These are phyloP conservation scores for Pseudorhiza aurosa DNA, from an alignment of 30 jellyfish, hydroid and myxozoan species.

Conservation along the genomic window DNA sequence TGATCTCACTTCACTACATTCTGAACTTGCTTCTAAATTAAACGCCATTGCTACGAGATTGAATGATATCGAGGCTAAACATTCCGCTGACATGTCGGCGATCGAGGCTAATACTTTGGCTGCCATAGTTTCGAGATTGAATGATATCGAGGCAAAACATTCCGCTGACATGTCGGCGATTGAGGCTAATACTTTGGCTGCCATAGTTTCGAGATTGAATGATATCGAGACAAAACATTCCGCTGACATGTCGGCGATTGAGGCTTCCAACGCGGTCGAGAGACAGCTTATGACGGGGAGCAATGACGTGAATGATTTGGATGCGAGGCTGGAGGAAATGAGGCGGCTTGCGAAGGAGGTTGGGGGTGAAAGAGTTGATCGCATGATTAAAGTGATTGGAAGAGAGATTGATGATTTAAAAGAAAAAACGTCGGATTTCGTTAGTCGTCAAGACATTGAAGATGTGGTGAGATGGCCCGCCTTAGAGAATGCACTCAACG, in stretches of 20 bases:
- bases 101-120: not conserved
- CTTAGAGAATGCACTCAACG: constrained; percentile 56
- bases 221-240: not conserved
- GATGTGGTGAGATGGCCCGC: constrained; percentile 61
- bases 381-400: not conserved
- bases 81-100: not conserved
- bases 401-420: not conserved
- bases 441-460: constrained; percentile 8
- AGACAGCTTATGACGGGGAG: not conserved
- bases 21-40: too few relatives aligned
- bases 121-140: not conserved
- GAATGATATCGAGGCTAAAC: not conserved
- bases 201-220: not conserved
- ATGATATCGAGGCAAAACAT: not conserved
- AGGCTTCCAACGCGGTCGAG: not conserved
- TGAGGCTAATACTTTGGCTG: not conserved
- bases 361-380: not conserved
- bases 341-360: not conserved
- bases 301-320: too few relatives aligned
- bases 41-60: not conserved
- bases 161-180: not conserved
- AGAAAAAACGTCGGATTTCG: not conserved
- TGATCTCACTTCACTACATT: too few relatives aligned
- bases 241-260: not conserved
- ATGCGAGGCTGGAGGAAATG: not conserved